Base-by-base conservation (phyloP, 1,140 invertebrate genomes). In the Caenorhabditis tropicalis region DNA sequence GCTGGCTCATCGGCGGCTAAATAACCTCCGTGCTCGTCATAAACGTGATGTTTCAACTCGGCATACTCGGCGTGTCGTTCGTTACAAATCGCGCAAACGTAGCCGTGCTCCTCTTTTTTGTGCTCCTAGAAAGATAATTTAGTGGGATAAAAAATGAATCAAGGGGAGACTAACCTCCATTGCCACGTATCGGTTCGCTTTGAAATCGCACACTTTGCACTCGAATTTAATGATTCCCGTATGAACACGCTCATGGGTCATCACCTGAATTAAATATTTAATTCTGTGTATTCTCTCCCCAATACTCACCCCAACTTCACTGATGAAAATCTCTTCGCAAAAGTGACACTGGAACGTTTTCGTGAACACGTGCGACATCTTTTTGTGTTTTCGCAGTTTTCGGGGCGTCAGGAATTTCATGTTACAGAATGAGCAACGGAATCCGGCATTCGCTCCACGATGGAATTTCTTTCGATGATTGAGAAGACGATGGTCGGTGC, bases 301-400 rank as follows among this genome's bases (percentile, higher is more conserved):
- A 56, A 56, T 27, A 56, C 80, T 82, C 56, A 90, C 89, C 24
- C 89, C 87, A 60, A 90, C 88, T 70, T 91, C 90, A 65, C 86
- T 89, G 19, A 87, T 91, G 81, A 91, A 91, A 15, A 90, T 60
- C 81, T 91, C 90, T 16, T 91, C 89, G 79, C 90, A 91, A 79
- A 91, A 91, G 81, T 91, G 90, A 48, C 90, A 91, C 15, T 83
- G 83, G 82, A 90, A 91, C 15, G 90, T 91, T 53, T 91, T 91
- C 3, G 90, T 91, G 86, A 91, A 91, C 27, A 91, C 90, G 74
- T 91, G 90, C 43, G 90, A 91, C 90, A 91, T 91, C 84, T 91
- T 91, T 70, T 91, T 91, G 86, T 91, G 90, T 86, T 91, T 91
- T n/a, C 65, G 19, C 1, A 91, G 85, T 58, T 91, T 91, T 15